Evolutionary conservation across 1,140 invertebrate species (phyloP), one percentile per base, ranked within the genome.

Genomic region (Charaxes varanes): DNA sequence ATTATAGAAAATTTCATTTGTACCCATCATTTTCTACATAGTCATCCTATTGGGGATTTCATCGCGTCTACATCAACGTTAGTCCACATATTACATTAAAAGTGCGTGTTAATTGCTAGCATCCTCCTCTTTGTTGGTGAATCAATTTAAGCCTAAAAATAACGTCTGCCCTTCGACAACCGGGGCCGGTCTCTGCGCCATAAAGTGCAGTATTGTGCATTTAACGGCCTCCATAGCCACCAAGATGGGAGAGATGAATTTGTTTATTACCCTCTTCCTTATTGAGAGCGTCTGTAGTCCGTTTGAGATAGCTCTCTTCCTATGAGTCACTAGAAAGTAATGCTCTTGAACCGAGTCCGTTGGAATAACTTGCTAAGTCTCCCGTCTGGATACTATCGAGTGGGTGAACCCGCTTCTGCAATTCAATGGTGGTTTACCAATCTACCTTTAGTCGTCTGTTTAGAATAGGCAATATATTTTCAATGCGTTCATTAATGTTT

Each of bases 231-330:
- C 55, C 61, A 62, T 65, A 76, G 74, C 72, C 68, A 66, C 73
- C 77, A 78, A 80, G 76, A 82, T 74, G 69, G 60, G 66, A 69
- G 73, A 78, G 79, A 74, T 83, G 79, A 80, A 80, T 83, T 80
- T 76, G 73, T 83, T 83, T 83, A 83, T 83, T 83, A 71, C 72
- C 72, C 70, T 73, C 76, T 83, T 83, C 79, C 79, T 83, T 79
- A 83, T 83, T 83, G 79, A 76, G 76, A 79, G 59, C 72, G 79
- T 80, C 73, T 79, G 78, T 53, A 62, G 79, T 80, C 73, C 77
- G 78, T 53, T 61, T 62, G 56, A 76, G 78, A 82, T 82, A 80
- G 72, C 71, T 73, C 76, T 79, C 76, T 78, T 80, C 78, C 76
- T 78, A 80, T 82, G 78, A 82, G 53, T 82, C 78, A 82, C 66